Base-by-base conservation (phyloP, 2,888 invertebrate species). In the Mycalesis mineus region DNA sequence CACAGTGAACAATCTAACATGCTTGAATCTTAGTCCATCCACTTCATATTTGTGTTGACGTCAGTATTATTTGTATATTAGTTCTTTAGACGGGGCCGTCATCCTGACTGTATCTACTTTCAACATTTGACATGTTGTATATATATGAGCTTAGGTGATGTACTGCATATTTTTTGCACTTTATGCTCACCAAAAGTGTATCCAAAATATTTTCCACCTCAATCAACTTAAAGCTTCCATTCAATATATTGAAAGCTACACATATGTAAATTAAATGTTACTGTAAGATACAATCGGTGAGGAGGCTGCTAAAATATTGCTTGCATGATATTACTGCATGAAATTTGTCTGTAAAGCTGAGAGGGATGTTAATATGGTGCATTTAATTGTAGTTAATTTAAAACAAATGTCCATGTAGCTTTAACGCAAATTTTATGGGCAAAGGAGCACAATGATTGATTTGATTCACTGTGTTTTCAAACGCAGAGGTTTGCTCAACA, bases 351-450 rank as follows among this genome's bases (percentile, higher is more conserved):
- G 76, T 66, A 73, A 69, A 68, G 67, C 72, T 68, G 69, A 66
- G 64, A 69, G 71, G 72, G 67, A 74, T 75, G 77, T 76, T 79
- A 72, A 72, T 75, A 87, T 88, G 88, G 88, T 89, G 88, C 88
- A 87, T 89, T 88, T 88, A 84, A 84, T 73, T 78, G 74, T 89
- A 88, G 84, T 87, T 85, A 82, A 82, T 87, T 84, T 84, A 61
- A 80, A 78, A 31, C 39, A 74, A 71, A 80, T 86, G 85, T 86
- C 88, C 84, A 83, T 78, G 65, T 84, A 85, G 87, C 85, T 87
- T 85, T 84, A 84, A 83, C 65, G 76, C 79, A 71, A 76, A 76
- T 72, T 80, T 74, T 77, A 75, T 72, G 79, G 80, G 76, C 78
- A 77, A 74, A 47, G 74, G 75, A 82, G 83, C 85, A 84, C 82